These are phyloP conservation scores for Bothrops jararaca DNA, from an alignment of 2,113 vertebrate species.

Conservation along the genomic window DNA sequence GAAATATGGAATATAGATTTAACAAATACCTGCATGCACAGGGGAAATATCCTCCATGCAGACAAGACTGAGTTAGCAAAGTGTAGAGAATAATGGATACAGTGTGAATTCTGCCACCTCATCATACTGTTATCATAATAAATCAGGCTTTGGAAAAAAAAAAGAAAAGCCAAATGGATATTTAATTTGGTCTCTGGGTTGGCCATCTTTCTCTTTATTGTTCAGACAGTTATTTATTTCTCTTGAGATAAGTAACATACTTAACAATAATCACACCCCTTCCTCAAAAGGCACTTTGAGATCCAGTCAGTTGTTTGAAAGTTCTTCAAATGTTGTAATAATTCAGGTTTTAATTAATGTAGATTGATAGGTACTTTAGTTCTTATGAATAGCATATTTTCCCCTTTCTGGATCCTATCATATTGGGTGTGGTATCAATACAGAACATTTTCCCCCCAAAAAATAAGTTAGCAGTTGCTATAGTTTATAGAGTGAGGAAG, in stretches of 20 bases:
- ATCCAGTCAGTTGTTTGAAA: background rate
- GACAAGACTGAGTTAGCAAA: background rate
- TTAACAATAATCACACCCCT: background rate
- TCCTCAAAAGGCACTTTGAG: background rate
- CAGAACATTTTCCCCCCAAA: background rate
- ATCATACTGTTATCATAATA: background rate
- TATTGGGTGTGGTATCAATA: background rate
- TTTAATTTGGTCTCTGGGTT: background rate
- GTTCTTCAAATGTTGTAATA: background rate
- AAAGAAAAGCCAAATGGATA: background rate
- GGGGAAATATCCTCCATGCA: background rate
- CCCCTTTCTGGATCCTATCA: background rate
- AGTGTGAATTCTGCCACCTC: background rate
- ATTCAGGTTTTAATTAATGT: background rate
- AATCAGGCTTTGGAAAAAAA: background rate
- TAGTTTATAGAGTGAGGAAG: slow-evolving; percentile 16
- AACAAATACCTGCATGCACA: background rate
- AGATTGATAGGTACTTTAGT: background rate
- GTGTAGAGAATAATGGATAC: background rate
- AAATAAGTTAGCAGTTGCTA: background rate
- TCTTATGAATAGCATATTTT: background rate
- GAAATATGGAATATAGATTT: background rate
- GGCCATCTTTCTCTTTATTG: background rate
- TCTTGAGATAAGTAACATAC: background rate
- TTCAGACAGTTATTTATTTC: background rate